Percentiles rank a stretch among this genome's conserved stretches.
phyloP scores from a whole-genome alignment of 1,140 invertebrate species.

The Schlechtendalia chinensis region DNA sequence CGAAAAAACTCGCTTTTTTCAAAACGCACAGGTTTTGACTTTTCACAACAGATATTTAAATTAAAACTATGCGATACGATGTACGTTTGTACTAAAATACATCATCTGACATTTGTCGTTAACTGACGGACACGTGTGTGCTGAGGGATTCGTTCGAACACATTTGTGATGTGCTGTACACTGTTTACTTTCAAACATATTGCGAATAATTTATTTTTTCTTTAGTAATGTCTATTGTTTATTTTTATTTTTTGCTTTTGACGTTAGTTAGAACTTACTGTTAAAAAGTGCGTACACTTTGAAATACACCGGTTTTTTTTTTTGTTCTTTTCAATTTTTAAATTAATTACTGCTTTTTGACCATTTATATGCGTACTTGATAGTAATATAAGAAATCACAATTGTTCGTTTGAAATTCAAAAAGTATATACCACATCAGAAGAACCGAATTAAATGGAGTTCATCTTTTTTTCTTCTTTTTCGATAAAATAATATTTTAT shows the following conservation, averaged over 20 bases:
- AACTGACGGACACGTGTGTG: not conserved
- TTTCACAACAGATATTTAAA: too few relatives aligned
- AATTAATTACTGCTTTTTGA: not conserved
- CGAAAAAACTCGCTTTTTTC: too few relatives aligned
- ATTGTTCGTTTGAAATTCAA: constrained; percentile 4
- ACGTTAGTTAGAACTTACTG: constrained; percentile 38
- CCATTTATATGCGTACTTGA: not conserved
- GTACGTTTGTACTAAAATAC: not conserved
- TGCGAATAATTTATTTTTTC: not conserved
- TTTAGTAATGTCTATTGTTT: constrained; percentile 18
- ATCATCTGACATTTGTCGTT: constrained; percentile 15
- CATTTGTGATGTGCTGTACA: not conserved
- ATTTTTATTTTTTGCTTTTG: constrained; percentile 21
- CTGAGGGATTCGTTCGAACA: not conserved
- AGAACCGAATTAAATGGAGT: not conserved
- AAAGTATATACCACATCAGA: not conserved
- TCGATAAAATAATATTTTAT: constrained; percentile 19
- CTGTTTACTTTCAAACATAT: not conserved
- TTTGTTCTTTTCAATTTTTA: not conserved
- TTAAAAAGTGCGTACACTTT: constrained; percentile 29
- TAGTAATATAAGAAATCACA: not conserved
- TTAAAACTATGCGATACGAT: too few relatives aligned
- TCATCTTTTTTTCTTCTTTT: not conserved
- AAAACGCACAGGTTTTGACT: too few relatives aligned
- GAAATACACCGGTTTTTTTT: not conserved